Evolutionary conservation across 2,797 vertebrate species (phyloP).

Genomic region (Rhadinocentrus ornatus): DNA sequence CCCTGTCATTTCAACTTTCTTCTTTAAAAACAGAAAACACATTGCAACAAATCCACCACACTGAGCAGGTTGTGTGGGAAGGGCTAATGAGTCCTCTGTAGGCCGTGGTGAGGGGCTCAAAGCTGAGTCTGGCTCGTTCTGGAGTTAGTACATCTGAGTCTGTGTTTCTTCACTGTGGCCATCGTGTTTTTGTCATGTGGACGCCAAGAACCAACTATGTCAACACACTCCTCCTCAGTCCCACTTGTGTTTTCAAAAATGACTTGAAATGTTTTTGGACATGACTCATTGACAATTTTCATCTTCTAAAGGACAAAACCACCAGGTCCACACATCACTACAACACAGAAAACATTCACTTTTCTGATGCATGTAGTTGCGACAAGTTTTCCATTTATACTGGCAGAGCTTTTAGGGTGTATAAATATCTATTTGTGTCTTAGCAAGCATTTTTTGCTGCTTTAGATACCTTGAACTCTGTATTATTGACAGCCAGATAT

Average conservation of each 20-base stretch:
- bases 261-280: no score
- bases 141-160: not conserved
- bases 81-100: not conserved
- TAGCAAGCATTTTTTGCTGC: no score
- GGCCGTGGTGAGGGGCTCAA: not conserved
- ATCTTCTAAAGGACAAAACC: no score
- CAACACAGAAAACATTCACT: no score
- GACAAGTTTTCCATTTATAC: no score
- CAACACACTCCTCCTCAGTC: not conserved
- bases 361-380: no score
- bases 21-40: not conserved
- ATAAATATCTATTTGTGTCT: no score
- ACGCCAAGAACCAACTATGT: not conserved
- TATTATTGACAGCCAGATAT: not conserved
- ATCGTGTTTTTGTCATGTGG: not conserved
- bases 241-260: no score
- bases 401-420: no score
- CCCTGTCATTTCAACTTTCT: no score
- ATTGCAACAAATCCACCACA: not conserved
- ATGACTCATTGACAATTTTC: no score
- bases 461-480: not conserved
- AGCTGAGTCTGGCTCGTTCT: not conserved
- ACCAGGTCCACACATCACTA: no score
- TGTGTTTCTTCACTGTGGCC: constrained; percentile 2
- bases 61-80: not conserved